Conservation (phyloP, 2,888 invertebrate species). For the Drosophila quasianomalipes region DNA sequence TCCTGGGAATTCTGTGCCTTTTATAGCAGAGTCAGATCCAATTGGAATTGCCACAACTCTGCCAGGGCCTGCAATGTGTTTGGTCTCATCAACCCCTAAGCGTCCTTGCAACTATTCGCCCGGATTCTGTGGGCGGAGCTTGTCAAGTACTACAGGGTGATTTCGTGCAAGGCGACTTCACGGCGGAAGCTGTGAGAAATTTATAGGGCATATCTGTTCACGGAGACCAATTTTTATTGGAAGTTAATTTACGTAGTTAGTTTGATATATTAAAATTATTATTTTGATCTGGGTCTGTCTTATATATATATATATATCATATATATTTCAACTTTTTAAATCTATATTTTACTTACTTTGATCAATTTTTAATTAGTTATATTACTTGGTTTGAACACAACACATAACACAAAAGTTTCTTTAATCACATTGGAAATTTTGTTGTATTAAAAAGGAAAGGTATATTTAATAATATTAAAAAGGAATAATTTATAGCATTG, state of each 20-base stretch:
- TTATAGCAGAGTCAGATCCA: constrained; percentile 70
- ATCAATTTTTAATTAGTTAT: background rate
- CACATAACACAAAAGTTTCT: background rate
- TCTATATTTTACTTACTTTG: background rate
- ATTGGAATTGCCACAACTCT: constrained; percentile 65
- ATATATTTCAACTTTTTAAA: background rate
- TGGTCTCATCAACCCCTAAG: constrained; percentile 59
- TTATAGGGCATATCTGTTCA: constrained; percentile 34
- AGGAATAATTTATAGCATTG: background rate
- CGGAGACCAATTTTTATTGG: background rate
- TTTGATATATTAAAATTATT: background rate
- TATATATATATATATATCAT: background rate
- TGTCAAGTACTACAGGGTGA: constrained; percentile 68
- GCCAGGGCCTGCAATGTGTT: constrained; percentile 6
- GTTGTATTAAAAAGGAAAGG: background rate
- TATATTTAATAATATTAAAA: background rate
- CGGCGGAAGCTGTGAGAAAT: constrained; percentile 56
- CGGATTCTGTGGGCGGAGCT: constrained; percentile 69
- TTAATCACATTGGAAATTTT: background rate
- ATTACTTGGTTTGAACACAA: background rate
- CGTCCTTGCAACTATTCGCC: constrained; percentile 62
- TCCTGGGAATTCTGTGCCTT: constrained; percentile 74
- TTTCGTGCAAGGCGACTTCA: constrained; percentile 22
- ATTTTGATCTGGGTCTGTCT: background rate
- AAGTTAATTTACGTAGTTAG: constrained; percentile 17